Base-by-base conservation (phyloP, 2,113 vertebrate genomes). In the Oreochromis spilurus region DNA sequence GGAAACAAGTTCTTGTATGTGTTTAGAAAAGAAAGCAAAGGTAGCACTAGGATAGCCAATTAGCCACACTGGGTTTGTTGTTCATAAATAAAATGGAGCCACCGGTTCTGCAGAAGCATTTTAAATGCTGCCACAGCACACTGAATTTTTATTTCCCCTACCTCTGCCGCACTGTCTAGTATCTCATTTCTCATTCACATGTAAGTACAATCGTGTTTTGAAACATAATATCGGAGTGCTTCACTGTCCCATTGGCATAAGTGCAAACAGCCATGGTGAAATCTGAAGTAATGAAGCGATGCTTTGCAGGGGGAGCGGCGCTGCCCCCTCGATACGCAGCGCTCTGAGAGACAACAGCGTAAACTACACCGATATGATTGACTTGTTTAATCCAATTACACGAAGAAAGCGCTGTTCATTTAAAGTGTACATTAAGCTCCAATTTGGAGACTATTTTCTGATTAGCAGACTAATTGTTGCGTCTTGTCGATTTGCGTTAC, bases 301-400 rank as follows among this genome's bases (percentile, higher is more conserved):
- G 82, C 58, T 62, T 77, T 21, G 82, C 77, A 55, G 21, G 53
- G 75, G 89, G 85, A 84, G 85, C 77, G 70, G 86, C 84, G 54
- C 12, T 87, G 80, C 88, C 85, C 31, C 31, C 72, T 81, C 52
- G 50, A 43, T 53, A 67, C 26, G 72, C 54, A 57, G 55, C 13
- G 29, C 60, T 85, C 57, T 50, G 45, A 85, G 36, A 90, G 26
- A 91, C 87, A 90, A 88, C 90, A 79, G 78, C 55, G 86, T n/a
- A 84, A 88, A 90, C 82, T 65, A 86, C 85, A 79, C 38, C 81
- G 81, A 87, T 84, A 89, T 89, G 85, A 93, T 90, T 87, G 94
- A 92, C 88, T 93, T 78, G 82, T 77, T 84, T 94, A 95, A 96
- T 95, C 94, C 95, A 93, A 94, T 96, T 95, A 95, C 84, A 86